Conservation (phyloP, 2,888 invertebrate species). For the Scaptomyza reducta region DNA sequence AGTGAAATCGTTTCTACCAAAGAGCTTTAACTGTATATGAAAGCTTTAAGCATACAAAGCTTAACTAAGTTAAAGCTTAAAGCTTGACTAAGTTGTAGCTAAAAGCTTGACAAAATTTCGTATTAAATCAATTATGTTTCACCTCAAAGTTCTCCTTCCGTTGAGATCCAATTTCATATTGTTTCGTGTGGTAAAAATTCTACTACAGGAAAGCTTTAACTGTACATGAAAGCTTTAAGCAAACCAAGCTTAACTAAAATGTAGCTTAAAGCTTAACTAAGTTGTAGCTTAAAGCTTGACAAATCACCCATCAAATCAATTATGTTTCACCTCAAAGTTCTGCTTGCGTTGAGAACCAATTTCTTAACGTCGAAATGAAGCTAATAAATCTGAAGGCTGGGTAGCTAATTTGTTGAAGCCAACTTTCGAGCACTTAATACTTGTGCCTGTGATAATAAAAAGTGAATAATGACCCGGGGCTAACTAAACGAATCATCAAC, state of each 20-base stretch:
- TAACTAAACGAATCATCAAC: slow-evolving; percentile 27
- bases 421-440: neutral
- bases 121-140: neutral
- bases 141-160: neutral
- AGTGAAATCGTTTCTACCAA: no score
- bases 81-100: no score
- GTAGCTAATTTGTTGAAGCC: slow-evolving; percentile 2
- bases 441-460: slow-evolving; percentile 17
- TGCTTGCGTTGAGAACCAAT: neutral
- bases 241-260: no score
- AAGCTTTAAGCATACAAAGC: no score
- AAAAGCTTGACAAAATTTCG: neutral
- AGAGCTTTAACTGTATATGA: no score
- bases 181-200: neutral
- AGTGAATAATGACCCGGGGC: slow-evolving; percentile 17
- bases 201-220: no score
- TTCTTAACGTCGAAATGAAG: neutral
- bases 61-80: no score
- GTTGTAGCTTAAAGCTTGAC: neutral
- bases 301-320: neutral
- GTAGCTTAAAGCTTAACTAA: no score
- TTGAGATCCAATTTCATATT: neutral
- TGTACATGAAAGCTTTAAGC: no score
- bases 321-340: neutral
- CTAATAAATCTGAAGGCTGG: neutral